Evolutionary conservation across 35 echinoderm and acorn worm genomes (phyloP).

Genomic region (Apostichopus californicus): DNA sequence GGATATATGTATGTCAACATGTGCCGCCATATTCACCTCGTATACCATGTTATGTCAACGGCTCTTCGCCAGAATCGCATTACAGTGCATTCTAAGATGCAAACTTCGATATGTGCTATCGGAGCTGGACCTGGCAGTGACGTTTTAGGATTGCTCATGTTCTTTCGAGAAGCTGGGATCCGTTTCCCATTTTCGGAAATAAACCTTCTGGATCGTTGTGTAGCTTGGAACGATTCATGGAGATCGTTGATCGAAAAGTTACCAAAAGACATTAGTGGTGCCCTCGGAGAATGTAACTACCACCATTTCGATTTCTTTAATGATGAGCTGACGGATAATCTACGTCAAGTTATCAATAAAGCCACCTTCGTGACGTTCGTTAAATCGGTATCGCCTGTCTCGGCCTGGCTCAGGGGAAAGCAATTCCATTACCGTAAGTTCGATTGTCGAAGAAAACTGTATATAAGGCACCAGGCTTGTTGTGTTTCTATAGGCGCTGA

Average conservation of each 20-base stretch:
- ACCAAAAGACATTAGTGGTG: background rate
- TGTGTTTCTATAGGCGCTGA: too few species aligned
- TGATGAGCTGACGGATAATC: conserved; percentile 10
- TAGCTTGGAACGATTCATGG: conserved; percentile 43
- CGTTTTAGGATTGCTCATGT: too few species aligned
- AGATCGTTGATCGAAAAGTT: background rate
- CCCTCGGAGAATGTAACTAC: background rate
- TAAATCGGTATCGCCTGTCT: conserved; percentile 19
- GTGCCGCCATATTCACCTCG: conserved; percentile 43
- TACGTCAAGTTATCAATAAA: background rate
- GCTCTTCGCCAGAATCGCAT: background rate
- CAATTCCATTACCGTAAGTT: background rate
- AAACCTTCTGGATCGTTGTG: conserved; percentile 23
- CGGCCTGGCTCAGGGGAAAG: conserved; percentile 27
- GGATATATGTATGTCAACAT: conserved; percentile 42
- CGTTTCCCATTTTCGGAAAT: conserved; percentile 34
- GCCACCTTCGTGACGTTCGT: conserved; percentile 37
- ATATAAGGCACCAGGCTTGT: too few species aligned
- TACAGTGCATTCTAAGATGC: background rate
- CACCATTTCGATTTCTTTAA: conserved; percentile 43
- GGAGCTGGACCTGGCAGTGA: conserved; percentile 24
- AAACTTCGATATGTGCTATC: conserved; percentile 15
- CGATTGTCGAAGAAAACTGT: too few species aligned
- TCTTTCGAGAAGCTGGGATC: background rate
- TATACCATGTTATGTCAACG: conserved; percentile 4